phyloP scores from a whole-genome alignment of 2,888 invertebrate genomes.

The Endotricha flammealis region DNA sequence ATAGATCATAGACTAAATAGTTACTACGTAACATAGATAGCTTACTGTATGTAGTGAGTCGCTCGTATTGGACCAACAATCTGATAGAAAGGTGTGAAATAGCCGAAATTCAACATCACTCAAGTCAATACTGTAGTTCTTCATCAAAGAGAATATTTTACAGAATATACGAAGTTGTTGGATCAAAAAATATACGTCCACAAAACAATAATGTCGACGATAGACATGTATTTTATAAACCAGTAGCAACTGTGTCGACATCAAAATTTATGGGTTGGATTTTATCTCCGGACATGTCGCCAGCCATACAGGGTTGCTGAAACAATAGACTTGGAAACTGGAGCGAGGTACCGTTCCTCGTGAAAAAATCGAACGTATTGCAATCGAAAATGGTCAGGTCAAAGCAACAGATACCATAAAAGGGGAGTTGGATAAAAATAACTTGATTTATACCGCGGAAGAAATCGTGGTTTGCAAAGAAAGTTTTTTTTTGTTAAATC shows the following conservation, averaged over 20 bases:
- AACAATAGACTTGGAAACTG: constrained; percentile 42
- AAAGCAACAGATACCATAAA: constrained; percentile 27
- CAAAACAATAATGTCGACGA: not conserved
- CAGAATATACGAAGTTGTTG: not conserved
- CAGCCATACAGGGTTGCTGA: constrained; percentile 25
- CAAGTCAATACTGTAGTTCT: no score
- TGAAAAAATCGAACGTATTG: constrained; percentile 35
- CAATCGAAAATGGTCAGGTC: constrained; percentile 40
- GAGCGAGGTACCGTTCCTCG: constrained; percentile 48
- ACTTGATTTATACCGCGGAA: constrained; percentile 4
- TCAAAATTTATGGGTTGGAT: constrained; percentile 49
- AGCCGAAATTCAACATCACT: no score
- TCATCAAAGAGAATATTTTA: no score
- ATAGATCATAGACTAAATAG: no score
- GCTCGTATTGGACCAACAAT: no score
- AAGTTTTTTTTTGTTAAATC: no score
- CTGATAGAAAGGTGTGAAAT: no score
- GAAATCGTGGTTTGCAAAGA: not conserved
- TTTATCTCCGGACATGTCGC: constrained; percentile 40
- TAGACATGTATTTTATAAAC: constrained; percentile 29
- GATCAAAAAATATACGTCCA: not conserved
- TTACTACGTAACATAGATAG: no score
- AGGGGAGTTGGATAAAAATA: constrained; percentile 5
- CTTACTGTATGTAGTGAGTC: no score
- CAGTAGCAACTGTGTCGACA: constrained; percentile 53